Base-by-base conservation (phyloP, 1,140 invertebrate genomes). In the Arion vulgaris region DNA sequence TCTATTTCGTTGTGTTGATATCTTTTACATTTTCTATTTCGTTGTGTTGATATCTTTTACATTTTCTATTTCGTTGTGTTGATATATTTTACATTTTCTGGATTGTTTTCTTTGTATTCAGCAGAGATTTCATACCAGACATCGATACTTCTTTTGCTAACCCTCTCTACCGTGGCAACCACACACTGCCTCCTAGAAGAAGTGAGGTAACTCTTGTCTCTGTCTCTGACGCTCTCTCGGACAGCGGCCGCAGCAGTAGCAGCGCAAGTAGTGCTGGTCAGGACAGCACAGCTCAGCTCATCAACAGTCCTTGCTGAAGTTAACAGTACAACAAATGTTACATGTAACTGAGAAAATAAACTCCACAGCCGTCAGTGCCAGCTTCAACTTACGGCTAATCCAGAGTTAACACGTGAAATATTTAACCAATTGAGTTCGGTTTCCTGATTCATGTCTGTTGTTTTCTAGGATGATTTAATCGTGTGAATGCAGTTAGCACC, bases 181-280 rank as follows among this genome's bases (percentile, higher is more conserved):
- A 75, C 73, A 75, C 73, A 32, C 17, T 45, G 73, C 73, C 73
- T 2, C 73, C 73, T n/a, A 51, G 73, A 75, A 32, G 73, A 45
- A 75, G 73, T 23, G 73, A 75, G 73, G 28, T 75, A 9, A 75
- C 73, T 15, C 45, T 75, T 7, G 13, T 75, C 41, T 75, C 73
- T 23, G 62, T 66, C n/a, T 66, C 62, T 34, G 73, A 75, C 32
- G 73, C 28, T 23, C 4, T 75, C 1, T 75, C 73, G 1, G 73
- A 75, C 49, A 75, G 73, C n/a, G 73, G 73, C 4, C 53, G 73
- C 49, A 75, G 73, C 45, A 75, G 73, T 28, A 75, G 73, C 34
- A 66, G 62, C 62, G 28, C 9, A 9, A 66, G 62, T 17, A 75
- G 73, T 28, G 45, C 73, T 28, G 73, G 73, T 32, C 73, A 75